Conservation (phyloP, 1,140 invertebrate genomes). For the Drosophila chauvacae region DNA sequence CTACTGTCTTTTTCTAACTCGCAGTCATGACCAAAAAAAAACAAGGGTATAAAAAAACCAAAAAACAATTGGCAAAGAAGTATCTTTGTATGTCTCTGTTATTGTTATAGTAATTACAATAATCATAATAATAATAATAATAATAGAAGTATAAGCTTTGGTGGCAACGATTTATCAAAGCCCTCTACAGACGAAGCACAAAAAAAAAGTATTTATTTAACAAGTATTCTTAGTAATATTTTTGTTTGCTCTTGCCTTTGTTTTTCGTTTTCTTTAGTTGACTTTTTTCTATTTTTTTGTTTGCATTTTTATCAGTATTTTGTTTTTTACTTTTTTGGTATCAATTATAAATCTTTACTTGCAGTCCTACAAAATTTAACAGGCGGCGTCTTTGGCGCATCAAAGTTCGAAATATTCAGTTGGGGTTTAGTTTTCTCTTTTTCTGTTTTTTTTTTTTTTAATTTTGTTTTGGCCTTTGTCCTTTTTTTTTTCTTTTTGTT, state of each 20-base stretch:
- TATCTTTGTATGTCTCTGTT: not conserved
- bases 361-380: constrained; percentile 61
- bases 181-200: constrained; percentile 19
- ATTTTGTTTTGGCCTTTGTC: constrained; percentile 15
- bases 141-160: constrained; percentile 10
- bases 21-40: constrained; percentile 3
- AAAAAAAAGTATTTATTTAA: constrained; percentile 24
- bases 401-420: constrained; percentile 55
- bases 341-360: constrained; percentile 58
- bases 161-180: constrained; percentile 28
- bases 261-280: constrained; percentile 11
- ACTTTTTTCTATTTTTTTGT: constrained; percentile 49
- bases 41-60: not conserved
- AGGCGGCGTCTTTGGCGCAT: constrained; percentile 21
- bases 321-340: constrained; percentile 57
- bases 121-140: not conserved
- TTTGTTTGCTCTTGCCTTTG: constrained; percentile 24
- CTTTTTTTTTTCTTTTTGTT: not conserved
- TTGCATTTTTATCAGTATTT: constrained; percentile 36
- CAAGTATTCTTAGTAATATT: constrained; percentile 37
- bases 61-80: not conserved
- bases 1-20: constrained; percentile 57
- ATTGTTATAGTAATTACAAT: not conserved
- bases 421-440: constrained; percentile 1
- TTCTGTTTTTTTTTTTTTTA: not conserved